A percentile compares a stretch with the other conserved stretches of the same genome.
These are phyloP conservation scores for Pyrgus malvae DNA, from an alignment of 2,888 invertebrate genomes.

Conservation along the genomic window DNA sequence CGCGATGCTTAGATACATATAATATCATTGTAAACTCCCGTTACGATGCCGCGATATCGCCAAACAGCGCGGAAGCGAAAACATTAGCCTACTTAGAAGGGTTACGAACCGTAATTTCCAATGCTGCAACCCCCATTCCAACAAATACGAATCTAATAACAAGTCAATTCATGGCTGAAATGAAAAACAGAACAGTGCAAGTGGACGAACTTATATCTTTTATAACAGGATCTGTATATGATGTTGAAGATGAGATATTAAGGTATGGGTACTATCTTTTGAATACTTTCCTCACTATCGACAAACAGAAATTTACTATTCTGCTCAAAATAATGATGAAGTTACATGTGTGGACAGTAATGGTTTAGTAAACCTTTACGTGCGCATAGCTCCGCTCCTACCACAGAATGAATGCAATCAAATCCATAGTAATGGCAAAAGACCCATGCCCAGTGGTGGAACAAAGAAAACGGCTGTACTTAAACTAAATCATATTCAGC, in stretches of 20 bases:
- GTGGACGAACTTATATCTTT: conserved; percentile 60
- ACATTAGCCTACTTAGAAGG: conserved; percentile 56
- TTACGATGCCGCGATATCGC: conserved; percentile 40
- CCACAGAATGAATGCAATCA: too few relatives aligned
- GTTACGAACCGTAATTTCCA: conserved; percentile 52
- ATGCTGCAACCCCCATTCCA: conserved; percentile 51
- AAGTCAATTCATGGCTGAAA: conserved; percentile 57
- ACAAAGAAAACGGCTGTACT: too few relatives aligned
- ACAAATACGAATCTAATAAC: conserved; percentile 59
- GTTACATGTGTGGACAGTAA: too few relatives aligned
- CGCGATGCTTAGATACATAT: conserved; percentile 53
- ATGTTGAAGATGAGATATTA: conserved; percentile 59
- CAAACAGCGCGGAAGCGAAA: conserved; percentile 47
- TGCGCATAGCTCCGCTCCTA: too few relatives aligned
- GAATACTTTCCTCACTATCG: too few relatives aligned
- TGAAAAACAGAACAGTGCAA: conserved; percentile 55
- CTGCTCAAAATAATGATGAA: too few relatives aligned
- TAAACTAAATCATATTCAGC: too few relatives aligned
- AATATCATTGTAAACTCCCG: conserved; percentile 56
- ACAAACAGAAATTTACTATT: too few relatives aligned
- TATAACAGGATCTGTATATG: conserved; percentile 55
- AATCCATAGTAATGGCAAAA: too few relatives aligned
- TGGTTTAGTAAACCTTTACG: too few relatives aligned
- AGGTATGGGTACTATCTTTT: too few relatives aligned
- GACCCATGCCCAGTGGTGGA: too few relatives aligned